A percentile compares a stretch with the other conserved stretches of the same genome.
phyloP scores from a whole-genome alignment of 2,113 vertebrate genomes.

The Zootoca vivipara region DNA sequence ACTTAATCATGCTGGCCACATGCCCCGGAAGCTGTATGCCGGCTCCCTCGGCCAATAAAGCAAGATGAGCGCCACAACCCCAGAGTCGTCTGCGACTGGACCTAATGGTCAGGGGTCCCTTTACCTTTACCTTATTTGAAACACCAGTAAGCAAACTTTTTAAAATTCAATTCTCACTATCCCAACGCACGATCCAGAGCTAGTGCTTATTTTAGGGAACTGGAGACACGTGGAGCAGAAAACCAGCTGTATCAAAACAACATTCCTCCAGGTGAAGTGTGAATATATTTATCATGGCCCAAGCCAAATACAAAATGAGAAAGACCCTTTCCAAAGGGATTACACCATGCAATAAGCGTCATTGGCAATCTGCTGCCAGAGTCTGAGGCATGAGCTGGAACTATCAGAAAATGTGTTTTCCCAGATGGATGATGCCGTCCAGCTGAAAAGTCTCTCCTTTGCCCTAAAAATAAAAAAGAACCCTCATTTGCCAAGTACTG shows the following conservation, averaged over 20 bases:
- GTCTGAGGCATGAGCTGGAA: constrained; percentile 22
- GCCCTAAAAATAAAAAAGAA: constrained; percentile 9
- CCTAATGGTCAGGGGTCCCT: too few species aligned
- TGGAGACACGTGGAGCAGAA: constrained; percentile 14
- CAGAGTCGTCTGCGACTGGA: too few species aligned
- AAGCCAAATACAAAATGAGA: constrained; percentile 40
- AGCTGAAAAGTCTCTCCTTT: constrained; percentile 10
- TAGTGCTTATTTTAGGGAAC: constrained; percentile 2
- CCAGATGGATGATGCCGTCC: constrained; percentile 10
- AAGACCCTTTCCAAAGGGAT: constrained; percentile 41
- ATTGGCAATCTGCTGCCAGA: not conserved
- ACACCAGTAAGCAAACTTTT: not conserved
- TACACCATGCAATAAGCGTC: constrained; percentile 33
- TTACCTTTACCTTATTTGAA: too few species aligned
- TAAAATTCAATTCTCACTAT: not conserved
- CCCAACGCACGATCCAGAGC: not conserved
- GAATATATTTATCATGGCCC: constrained; percentile 28
- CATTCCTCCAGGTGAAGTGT: constrained; percentile 26
- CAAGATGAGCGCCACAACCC: too few species aligned
- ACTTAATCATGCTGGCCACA: too few species aligned
- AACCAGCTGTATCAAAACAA: constrained; percentile 36
- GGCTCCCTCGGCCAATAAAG: too few species aligned
- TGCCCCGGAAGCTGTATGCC: too few species aligned
- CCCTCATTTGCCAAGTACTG: not conserved
- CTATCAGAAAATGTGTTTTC: constrained; percentile 26